Evolutionary conservation across 2,113 vertebrate species (phyloP).

Genomic region (Hemiprocne comata): DNA sequence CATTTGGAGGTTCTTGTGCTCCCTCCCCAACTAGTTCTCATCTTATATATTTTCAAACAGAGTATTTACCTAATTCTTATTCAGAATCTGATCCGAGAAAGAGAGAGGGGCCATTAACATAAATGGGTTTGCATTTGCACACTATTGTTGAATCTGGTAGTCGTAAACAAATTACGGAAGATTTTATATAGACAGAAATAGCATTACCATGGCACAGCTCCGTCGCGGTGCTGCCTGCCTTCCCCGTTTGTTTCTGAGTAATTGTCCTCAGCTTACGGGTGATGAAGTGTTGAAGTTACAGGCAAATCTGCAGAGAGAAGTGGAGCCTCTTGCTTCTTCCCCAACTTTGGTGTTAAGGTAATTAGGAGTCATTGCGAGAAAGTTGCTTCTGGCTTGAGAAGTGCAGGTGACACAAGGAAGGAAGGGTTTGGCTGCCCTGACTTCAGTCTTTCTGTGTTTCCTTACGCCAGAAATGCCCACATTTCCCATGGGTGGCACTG

Average conservation of each 20-base stretch:
- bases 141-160: slow-evolving; percentile 77
- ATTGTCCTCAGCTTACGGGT: slow-evolving; percentile 30
- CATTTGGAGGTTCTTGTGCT: slow-evolving; percentile 68
- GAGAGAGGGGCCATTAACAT: slow-evolving; percentile 75
- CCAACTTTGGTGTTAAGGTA: neutral
- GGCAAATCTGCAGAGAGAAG: neutral
- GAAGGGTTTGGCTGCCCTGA: neutral
- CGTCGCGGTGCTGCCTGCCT: neutral
- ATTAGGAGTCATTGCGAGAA: neutral
- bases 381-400: neutral
- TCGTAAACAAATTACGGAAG: slow-evolving; percentile 79
- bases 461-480: neutral
- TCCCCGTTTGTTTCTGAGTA: slow-evolving; percentile 10
- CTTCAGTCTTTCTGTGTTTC: neutral
- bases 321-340: neutral
- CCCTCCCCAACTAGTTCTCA: slow-evolving; percentile 70
- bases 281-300: neutral
- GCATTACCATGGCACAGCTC: slow-evolving; percentile 41
- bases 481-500: neutral
- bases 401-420: neutral
- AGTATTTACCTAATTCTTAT: slow-evolving; percentile 82
- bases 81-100: slow-evolving; percentile 77
- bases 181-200: slow-evolving; percentile 77
- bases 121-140: slow-evolving; percentile 80
- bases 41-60: slow-evolving; percentile 85